A percentile compares a stretch with the other conserved stretches of the same genome.
These are phyloP conservation scores for Rhadina sibilatrix DNA, from an alignment of 2,113 vertebrate genomes.

Conservation along the genomic window DNA sequence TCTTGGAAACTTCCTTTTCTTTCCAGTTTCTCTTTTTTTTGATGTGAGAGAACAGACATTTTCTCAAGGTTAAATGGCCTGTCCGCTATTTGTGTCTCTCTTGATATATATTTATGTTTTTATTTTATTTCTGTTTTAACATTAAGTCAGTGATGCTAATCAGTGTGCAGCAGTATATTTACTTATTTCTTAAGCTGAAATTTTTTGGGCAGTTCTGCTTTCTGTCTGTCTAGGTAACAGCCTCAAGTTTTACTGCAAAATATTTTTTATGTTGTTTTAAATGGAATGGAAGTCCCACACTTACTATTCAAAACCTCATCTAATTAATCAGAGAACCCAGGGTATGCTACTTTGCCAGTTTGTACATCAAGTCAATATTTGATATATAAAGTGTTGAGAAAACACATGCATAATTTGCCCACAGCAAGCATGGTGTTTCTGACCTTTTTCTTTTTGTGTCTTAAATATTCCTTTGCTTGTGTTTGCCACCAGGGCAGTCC, in stretches of 20 bases:
- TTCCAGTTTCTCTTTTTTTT: not conserved
- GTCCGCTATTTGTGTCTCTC: not conserved
- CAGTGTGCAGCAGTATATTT: not conserved
- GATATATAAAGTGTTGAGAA: not conserved
- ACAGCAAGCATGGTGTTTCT: not conserved
- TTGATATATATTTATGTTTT: not conserved
- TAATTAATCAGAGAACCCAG: not conserved
- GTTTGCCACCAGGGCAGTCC: slow-evolving; percentile 82
- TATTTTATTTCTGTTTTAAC: not conserved
- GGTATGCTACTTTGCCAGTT: not conserved
- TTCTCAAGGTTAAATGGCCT: slow-evolving; percentile 7
- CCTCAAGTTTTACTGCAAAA: not conserved
- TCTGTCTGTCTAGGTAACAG: not conserved
- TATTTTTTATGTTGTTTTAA: not conserved
- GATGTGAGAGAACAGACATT: not conserved
- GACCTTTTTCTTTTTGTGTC: not conserved
- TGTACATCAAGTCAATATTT: not conserved
- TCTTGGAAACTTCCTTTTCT: not conserved
- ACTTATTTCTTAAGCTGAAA: not conserved
- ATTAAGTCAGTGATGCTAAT: not conserved
- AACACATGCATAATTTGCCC: rapidly evolving
- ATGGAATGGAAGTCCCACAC: not conserved
- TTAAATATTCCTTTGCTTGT: not conserved
- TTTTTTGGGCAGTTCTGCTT: not conserved
- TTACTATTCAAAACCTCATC: not conserved